These are phyloP conservation scores for Aphis craccivora DNA, from an alignment of 1,140 invertebrate genomes.

Conservation along the genomic window DNA sequence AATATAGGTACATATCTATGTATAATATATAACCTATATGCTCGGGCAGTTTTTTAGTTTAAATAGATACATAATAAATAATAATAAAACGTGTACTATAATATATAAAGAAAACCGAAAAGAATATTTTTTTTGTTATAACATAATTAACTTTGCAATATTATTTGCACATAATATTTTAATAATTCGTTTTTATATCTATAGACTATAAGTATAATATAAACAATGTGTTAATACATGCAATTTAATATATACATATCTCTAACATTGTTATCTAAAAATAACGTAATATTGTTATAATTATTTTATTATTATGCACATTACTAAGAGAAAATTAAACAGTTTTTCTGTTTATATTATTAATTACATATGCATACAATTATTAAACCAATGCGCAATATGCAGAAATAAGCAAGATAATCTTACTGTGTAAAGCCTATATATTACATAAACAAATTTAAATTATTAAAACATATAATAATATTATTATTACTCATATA, in stretches of 20 bases:
- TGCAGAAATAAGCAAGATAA: not conserved
- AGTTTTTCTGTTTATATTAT: conserved; percentile 23
- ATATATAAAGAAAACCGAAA: not conserved
- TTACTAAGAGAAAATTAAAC: not conserved
- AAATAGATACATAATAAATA: not conserved
- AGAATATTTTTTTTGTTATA: not conserved
- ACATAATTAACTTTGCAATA: not conserved
- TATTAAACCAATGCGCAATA: not conserved
- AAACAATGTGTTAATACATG: not conserved
- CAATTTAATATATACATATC: not conserved
- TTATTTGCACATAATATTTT: not conserved
- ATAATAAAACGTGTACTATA: not conserved
- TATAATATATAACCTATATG: not conserved
- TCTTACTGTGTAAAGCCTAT: not conserved
- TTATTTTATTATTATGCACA: not conserved
- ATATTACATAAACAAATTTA: not conserved
- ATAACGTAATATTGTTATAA: conserved; percentile 30
- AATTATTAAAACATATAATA: not conserved
- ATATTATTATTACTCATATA: not conserved
- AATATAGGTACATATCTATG: not conserved
- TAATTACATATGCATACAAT: not conserved
- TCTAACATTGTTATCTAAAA: not conserved
- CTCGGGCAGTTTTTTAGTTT: not conserved
- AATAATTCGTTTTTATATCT: not conserved
- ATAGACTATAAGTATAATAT: not conserved